Conservation (phyloP, 2,797 vertebrate species). For the Gymnodraco acuticeps region DNA sequence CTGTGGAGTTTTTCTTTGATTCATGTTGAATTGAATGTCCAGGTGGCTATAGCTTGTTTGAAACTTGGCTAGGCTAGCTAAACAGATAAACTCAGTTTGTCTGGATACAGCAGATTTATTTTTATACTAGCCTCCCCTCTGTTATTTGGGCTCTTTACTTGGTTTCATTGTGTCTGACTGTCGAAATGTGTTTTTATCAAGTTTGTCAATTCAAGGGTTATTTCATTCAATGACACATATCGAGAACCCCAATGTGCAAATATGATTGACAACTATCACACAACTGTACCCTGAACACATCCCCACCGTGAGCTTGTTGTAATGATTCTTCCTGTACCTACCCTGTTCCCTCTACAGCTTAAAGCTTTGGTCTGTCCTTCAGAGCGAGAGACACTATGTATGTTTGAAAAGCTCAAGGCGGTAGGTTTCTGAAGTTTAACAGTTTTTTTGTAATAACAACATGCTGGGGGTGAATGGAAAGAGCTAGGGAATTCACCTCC, state of each 20-base stretch:
- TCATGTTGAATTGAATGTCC: neutral
- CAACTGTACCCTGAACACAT: constrained; percentile 20
- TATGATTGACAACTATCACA: neutral
- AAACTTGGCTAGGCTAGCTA: neutral
- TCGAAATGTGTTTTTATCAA: constrained; percentile 2
- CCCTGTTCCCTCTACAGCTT: neutral
- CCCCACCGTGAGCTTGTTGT: neutral
- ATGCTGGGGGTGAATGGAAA: neutral
- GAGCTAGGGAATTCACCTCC: constrained; percentile 33
- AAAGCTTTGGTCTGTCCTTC: constrained; percentile 44
- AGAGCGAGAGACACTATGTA: constrained; percentile 13
- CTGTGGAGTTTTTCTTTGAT: neutral
- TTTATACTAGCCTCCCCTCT: neutral
- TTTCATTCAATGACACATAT: constrained; percentile 4
- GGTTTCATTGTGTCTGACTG: neutral
- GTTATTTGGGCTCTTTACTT: neutral
- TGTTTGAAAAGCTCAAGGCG: constrained; percentile 27
- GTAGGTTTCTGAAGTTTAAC: constrained; percentile 26
- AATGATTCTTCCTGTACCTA: constrained; percentile 20
- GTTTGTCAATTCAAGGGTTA: neutral
- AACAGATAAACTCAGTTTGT: neutral
- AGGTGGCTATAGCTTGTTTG: neutral
- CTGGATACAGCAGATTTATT: neutral
- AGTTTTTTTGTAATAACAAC: constrained; percentile 24
- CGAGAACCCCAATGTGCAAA: neutral